Conservation (phyloP, 2,797 vertebrate genomes). For the Phylloscopus collybita region DNA sequence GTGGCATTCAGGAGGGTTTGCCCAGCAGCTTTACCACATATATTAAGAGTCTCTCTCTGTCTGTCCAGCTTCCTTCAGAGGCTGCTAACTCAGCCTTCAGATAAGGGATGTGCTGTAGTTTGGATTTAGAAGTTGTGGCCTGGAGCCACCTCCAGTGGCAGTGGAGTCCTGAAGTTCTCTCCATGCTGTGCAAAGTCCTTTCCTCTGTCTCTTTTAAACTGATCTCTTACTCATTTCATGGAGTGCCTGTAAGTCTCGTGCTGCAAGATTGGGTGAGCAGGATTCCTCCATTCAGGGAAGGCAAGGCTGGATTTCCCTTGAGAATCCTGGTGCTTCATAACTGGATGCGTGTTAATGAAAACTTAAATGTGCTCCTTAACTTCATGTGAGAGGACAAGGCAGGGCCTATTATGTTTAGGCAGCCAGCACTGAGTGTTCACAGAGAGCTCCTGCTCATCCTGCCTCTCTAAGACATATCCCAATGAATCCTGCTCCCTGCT, state of each 20-base stretch:
- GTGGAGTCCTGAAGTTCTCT: neutral
- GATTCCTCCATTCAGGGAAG: neutral
- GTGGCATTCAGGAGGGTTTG: neutral
- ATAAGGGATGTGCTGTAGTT: neutral
- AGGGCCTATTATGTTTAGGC: neutral
- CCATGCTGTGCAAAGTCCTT: neutral
- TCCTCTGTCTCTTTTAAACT: neutral
- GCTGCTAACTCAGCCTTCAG: neutral
- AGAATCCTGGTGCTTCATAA: neutral
- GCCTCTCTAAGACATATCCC: neutral
- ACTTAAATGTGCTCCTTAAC: neutral
- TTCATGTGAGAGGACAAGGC: neutral
- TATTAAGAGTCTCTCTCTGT: neutral
- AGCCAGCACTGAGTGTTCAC: neutral
- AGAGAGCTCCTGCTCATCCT: neutral
- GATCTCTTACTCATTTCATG: neutral
- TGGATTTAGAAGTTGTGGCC: neutral
- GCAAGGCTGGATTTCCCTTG: neutral
- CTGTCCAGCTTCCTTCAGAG: neutral
- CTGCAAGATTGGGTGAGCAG: neutral
- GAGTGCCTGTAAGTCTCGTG: neutral
- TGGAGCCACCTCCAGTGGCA: neutral
- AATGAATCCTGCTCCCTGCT: neutral
- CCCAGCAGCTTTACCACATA: neutral
- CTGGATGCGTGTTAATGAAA: neutral